phyloP scores from a whole-genome alignment of 2,797 vertebrate species.

The Muscicapa comitata region DNA sequence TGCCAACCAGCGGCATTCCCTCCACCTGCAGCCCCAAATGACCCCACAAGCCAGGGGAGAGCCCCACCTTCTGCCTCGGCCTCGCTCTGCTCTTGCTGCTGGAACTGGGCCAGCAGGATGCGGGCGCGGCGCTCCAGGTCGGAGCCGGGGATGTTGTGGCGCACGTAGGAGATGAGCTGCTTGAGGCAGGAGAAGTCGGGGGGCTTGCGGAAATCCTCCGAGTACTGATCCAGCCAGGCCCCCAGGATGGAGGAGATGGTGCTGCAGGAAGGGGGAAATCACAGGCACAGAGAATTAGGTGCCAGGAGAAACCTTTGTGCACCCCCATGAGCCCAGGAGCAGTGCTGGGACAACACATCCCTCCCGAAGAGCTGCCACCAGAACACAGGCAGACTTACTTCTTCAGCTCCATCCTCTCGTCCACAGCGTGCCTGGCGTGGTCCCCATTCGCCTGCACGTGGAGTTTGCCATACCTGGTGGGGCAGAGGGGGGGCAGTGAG shows the following conservation, averaged over 20 bases:
- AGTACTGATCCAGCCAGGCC: constrained; percentile 95
- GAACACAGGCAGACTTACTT: constrained; percentile 76
- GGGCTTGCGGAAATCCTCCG: constrained; percentile 90
- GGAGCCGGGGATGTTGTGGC: constrained; percentile 87
- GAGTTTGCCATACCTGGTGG: constrained; percentile 85
- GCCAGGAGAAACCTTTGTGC: background rate
- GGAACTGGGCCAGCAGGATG: constrained; percentile 90
- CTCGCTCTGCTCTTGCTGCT: constrained; percentile 82
- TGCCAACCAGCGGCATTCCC: background rate
- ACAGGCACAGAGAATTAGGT: background rate
- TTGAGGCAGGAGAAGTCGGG: constrained; percentile 87
- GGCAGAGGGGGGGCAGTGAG: background rate
- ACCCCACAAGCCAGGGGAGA: accelerated
- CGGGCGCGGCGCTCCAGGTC: constrained; percentile 90
- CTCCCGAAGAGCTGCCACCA: background rate
- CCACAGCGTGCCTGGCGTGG: constrained; percentile 77
- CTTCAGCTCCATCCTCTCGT: constrained; percentile 86
- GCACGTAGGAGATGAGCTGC: constrained; percentile 89
- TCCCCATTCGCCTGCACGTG: constrained; percentile 79
- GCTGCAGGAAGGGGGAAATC: constrained; percentile 57
- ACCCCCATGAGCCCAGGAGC: background rate
- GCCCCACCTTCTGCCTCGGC: constrained; percentile 78
- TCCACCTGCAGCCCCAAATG: background rate
- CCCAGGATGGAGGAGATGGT: constrained; percentile 94
- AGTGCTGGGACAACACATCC: background rate